Percentiles rank a stretch among this genome's conserved stretches.
Conservation (phyloP, 37 sponge, comb jelly and placozoan genomes). For the Bolinopsis microptera region DNA sequence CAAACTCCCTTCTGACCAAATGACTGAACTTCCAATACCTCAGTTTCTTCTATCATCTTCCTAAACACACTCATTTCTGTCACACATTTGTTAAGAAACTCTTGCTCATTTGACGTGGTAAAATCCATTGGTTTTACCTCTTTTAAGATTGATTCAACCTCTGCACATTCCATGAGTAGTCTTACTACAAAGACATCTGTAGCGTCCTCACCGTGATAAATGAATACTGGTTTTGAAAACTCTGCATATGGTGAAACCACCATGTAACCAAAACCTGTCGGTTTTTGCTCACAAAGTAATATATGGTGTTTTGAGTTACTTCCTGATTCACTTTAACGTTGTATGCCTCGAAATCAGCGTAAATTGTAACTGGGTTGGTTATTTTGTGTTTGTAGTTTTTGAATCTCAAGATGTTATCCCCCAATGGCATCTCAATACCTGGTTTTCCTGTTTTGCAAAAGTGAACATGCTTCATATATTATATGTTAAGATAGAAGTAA, state of each 20-base stretch:
- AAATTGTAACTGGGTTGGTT: background rate
- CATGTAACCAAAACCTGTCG: conserved; percentile 16
- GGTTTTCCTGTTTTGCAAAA: conserved; percentile 16
- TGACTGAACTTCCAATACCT: too few species aligned
- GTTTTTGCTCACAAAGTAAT: background rate
- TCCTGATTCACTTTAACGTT: background rate
- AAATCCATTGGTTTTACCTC: background rate
- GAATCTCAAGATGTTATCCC: background rate
- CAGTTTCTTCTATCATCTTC: too few species aligned
- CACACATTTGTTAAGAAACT: background rate
- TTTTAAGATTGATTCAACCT: background rate
- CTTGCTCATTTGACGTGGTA: background rate
- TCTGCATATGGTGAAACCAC: background rate
- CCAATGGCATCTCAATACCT: background rate
- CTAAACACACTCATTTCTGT: too few species aligned
- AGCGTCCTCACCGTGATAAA: background rate
- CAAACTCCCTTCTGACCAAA: too few species aligned
- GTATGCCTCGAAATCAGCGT: conserved; percentile 40
- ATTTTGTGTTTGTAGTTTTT: background rate
- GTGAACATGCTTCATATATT: background rate
- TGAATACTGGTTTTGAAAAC: background rate
- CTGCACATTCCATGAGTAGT: background rate
- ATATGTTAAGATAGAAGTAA: background rate
- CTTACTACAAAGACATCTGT: background rate
- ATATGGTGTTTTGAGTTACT: background rate